Conservation (phyloP, 1,140 invertebrate genomes). For the Mamestra configurata region DNA sequence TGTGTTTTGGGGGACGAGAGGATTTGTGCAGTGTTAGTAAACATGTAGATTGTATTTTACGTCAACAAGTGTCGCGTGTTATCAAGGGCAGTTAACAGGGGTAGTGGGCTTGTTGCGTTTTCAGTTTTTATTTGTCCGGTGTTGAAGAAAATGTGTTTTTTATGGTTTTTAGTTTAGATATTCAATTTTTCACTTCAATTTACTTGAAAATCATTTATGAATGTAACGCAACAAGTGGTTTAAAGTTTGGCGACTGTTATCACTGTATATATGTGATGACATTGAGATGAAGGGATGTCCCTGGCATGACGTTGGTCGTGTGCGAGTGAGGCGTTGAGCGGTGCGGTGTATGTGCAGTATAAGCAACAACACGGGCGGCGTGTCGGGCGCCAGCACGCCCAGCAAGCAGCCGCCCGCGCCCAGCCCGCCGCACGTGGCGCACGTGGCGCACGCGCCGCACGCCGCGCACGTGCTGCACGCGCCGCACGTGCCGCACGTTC, state of each 20-base stretch:
- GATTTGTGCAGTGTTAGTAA: slow-evolving; percentile 22
- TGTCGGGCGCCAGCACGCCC: slow-evolving; percentile 74
- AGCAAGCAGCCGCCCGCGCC: slow-evolving; percentile 72
- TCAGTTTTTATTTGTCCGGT: background rate
- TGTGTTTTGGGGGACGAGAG: too few relatives aligned
- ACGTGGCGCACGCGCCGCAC: slow-evolving; percentile 57
- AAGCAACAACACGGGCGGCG: slow-evolving; percentile 72
- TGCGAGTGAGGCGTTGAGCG: background rate
- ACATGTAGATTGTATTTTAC: background rate
- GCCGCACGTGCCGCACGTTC: slow-evolving; percentile 35
- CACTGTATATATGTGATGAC: background rate
- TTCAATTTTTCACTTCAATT: background rate
- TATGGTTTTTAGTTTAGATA: background rate
- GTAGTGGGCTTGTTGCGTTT: background rate
- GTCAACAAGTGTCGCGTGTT: slow-evolving; percentile 19
- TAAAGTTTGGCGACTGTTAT: background rate
- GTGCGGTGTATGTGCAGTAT: slow-evolving; percentile 64
- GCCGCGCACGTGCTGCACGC: slow-evolving; percentile 66
- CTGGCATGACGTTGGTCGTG: background rate
- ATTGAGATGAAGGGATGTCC: background rate
- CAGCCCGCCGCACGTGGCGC: slow-evolving; percentile 62
- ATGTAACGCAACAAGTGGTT: slow-evolving; percentile 6
- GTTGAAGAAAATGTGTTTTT: background rate
- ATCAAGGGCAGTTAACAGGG: background rate
- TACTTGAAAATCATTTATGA: background rate